Conservation (phyloP, 2,888 invertebrate species). For the Callyntrura guangdongensis region DNA sequence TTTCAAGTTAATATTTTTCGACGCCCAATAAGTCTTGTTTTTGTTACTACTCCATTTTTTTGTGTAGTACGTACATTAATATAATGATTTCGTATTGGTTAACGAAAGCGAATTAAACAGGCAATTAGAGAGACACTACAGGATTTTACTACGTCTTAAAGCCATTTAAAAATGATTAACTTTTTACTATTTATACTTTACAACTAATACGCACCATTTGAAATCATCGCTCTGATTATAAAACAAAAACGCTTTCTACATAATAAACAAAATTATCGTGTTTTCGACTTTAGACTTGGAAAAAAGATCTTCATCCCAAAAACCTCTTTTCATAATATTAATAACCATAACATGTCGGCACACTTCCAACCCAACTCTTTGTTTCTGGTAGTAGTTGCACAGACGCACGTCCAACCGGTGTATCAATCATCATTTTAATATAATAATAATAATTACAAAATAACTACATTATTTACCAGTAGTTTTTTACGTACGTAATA, state of each 20-base stretch:
- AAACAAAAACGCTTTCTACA: background rate
- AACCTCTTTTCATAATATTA: background rate
- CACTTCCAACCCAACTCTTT: background rate
- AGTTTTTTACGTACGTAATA: slow-evolving; percentile 13
- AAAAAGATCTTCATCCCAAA: background rate
- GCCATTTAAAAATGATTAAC: background rate
- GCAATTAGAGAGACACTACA: slow-evolving; percentile 23
- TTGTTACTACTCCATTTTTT: background rate
- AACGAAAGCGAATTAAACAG: background rate
- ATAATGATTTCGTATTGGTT: too few relatives aligned
- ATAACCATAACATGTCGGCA: too few relatives aligned
- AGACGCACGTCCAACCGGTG: slow-evolving; percentile 36
- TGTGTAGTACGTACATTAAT: background rate
- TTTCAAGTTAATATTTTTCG: background rate
- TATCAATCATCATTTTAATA: slow-evolving; percentile 22
- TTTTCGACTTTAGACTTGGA: background rate
- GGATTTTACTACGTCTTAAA: background rate
- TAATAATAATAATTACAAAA: slow-evolving; percentile 21
- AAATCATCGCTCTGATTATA: slow-evolving; percentile 37
- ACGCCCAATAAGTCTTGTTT: background rate
- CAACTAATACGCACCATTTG: slow-evolving; percentile 57
- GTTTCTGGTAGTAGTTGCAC: background rate
- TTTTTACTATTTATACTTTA: slow-evolving; percentile 24
- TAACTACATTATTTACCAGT: slow-evolving; percentile 35
- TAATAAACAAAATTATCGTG: background rate